These are phyloP conservation scores for Leptinotarsa rubiginosa DNA, from an alignment of 2,888 invertebrate genomes.

Conservation along the genomic window DNA sequence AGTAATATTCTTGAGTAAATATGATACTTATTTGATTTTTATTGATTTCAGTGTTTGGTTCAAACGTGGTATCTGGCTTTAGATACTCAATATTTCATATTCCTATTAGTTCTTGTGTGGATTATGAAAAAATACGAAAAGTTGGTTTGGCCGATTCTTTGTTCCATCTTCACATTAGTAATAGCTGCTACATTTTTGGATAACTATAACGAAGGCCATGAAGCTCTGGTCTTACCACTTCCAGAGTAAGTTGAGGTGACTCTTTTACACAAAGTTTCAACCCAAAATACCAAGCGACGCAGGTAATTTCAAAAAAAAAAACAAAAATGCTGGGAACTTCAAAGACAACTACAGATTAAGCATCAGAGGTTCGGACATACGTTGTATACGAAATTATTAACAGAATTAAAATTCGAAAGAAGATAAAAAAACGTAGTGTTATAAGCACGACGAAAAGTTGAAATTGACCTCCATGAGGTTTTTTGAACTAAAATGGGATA, in stretches of 20 bases:
- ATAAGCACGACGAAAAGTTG: too few species aligned
- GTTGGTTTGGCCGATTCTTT: slow-evolving; percentile 28
- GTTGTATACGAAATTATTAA: too few species aligned
- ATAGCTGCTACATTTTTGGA: slow-evolving; percentile 18
- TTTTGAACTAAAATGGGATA: too few species aligned
- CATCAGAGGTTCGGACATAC: too few species aligned
- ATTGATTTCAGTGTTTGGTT: slow-evolving; percentile 28
- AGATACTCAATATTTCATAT: slow-evolving; percentile 59
- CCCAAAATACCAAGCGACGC: background rate
- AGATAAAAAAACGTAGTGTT: too few species aligned
- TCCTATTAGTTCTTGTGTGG: slow-evolving; percentile 53
- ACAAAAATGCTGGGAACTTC: too few species aligned
- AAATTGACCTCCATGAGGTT: too few species aligned
- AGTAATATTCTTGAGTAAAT: too few species aligned
- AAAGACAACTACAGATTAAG: too few species aligned
- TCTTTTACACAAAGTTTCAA: background rate
- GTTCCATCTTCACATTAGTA: slow-evolving; percentile 1
- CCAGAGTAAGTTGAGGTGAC: slow-evolving; percentile 48
- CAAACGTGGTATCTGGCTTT: slow-evolving; percentile 59
- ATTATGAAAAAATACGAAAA: slow-evolving; percentile 46
- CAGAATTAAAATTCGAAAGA: too few species aligned
- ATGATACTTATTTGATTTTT: background rate
- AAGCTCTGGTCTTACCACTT: slow-evolving; percentile 27
- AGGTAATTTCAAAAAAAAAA: too few species aligned
- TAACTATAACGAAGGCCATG: slow-evolving; percentile 30